A percentile compares a stretch with the other conserved stretches of the same genome.
Conservation (phyloP, 37 sponge, comb jelly and placozoan genomes). For the Geodia barretti region DNA sequence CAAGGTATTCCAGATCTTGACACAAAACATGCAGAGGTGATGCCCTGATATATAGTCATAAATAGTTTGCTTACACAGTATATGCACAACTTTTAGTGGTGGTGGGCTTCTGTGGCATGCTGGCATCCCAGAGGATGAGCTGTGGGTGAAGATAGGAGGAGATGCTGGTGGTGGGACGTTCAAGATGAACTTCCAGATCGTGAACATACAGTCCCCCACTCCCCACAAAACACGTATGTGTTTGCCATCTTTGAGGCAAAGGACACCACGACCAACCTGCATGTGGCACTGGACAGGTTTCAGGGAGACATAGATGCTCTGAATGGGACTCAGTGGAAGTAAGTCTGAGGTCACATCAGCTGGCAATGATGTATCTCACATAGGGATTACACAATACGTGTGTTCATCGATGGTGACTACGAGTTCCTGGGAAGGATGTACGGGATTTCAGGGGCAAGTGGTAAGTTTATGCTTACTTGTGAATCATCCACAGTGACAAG, state of each 20-base stretch:
- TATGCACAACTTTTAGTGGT: background rate
- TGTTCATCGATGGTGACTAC: slow-evolving; percentile 51
- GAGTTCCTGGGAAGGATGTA: slow-evolving; percentile 19
- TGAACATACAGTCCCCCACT: slow-evolving; percentile 29
- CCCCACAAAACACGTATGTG: slow-evolving; percentile 32
- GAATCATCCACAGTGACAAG: too few relatives aligned
- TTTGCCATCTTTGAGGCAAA: slow-evolving; percentile 28
- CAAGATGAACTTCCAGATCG: slow-evolving; percentile 52
- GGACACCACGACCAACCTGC: slow-evolving; percentile 41
- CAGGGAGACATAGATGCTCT: background rate
- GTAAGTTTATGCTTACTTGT: slow-evolving; percentile 16
- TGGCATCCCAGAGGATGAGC: slow-evolving; percentile 46
- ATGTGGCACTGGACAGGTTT: slow-evolving; percentile 20
- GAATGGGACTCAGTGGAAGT: slow-evolving; percentile 26
- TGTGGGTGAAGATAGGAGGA: slow-evolving; percentile 62
- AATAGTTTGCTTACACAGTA: background rate
- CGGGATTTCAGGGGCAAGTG: slow-evolving; percentile 40
- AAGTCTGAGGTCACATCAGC: slow-evolving; percentile 1
- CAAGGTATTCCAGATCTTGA: slow-evolving; percentile 1
- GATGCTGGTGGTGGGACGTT: slow-evolving; percentile 46
- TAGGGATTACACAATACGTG: slow-evolving; percentile 18
- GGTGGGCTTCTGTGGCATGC: slow-evolving; percentile 29
- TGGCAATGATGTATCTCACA: background rate
- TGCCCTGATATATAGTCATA: background rate
- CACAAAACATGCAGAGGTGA: background rate